Percentiles rank a stretch among this genome's conserved stretches.
Evolutionary conservation across 2,797 vertebrate genomes (phyloP).

Genomic region (Cuniculus paca): DNA sequence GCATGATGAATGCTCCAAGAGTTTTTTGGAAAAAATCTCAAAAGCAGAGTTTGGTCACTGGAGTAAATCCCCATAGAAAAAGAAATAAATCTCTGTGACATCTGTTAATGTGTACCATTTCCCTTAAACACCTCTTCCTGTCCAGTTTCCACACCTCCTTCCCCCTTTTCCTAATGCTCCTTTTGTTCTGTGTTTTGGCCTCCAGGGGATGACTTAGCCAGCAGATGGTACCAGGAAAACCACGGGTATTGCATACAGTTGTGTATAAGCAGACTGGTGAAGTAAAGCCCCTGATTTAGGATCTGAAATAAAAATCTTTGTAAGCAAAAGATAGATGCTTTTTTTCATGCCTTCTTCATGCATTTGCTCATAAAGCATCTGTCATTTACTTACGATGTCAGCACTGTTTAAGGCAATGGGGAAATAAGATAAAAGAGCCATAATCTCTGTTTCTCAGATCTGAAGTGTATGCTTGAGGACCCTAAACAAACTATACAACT

Average conservation of each 20-base stretch:
- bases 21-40: conserved; percentile 16
- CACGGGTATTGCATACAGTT: conserved; percentile 64
- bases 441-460: background rate
- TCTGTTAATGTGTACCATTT: conserved; percentile 73
- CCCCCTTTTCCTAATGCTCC: conserved; percentile 53
- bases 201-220: conserved; percentile 48
- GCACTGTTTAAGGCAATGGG: background rate
- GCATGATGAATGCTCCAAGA: conserved; percentile 62
- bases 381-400: background rate
- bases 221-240: conserved; percentile 75
- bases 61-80: conserved; percentile 81
- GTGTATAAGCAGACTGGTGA: conserved; percentile 34
- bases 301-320: conserved; percentile 62
- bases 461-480: background rate
- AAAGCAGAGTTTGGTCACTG: conserved; percentile 65
- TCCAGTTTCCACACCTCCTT: conserved; percentile 68
- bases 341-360: conserved; percentile 37
- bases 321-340: conserved; percentile 34
- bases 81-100: conserved; percentile 80
- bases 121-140: conserved; percentile 80
- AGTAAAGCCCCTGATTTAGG: conserved; percentile 23
- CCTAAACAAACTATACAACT: background rate
- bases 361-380: conserved; percentile 41
- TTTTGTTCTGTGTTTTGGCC: conserved; percentile 66
- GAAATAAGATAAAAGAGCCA: conserved; percentile 38